Base-by-base conservation (phyloP, 2,888 invertebrate genomes). In the Palloptera scutellata region DNA sequence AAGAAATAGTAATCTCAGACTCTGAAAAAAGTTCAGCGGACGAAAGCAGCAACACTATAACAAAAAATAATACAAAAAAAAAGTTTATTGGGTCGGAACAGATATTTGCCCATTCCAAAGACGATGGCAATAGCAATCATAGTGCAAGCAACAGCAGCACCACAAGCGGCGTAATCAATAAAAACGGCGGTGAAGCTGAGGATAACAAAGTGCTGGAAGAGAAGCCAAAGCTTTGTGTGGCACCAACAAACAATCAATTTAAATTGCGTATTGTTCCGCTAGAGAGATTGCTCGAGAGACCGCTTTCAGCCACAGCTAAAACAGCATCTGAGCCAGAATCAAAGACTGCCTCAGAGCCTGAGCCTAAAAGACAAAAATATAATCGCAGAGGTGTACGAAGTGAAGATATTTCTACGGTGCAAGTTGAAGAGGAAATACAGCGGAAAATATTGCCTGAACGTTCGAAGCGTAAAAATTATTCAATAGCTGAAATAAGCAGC, bases 261-360 rank as follows among this genome's bases (percentile, higher is more conserved):
- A 81, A 80, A 72, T 76, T 81, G 67, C 81, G 79, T 51, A 77
- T 82, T 71, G 81, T 82, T 60, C 82, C 82, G 67, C 66, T 82
- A 61, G 81, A 79, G 61, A 79, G 81, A 72, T 69, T 82, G 62
- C 70, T 83, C 58, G 78, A 79, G 53, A 72, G 74, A 58, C 79
- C 82, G 17, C n/a, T 40, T 51, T 54, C 51, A 19, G 55, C 61
- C 20, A 43, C 17, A n/a, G 20, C 19, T 64, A 54, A 43, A 15
- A 40, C 57, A 55, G 58, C 51, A 48, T 48, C 52, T 52, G 45
- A 62, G 53, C 12, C 54, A 8, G 43, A 54, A 15, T 20, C 45
- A n/a, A 12, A 20, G 4, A 17, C 61, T 2, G 55, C 41, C 10
- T 55, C 68, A 51, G 69, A 71, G 8, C n/a, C 68, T 9, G 70